Evolutionary conservation across 1,140 invertebrate genomes (phyloP).

Genomic region (Daktulosphaira vitifoliae): DNA sequence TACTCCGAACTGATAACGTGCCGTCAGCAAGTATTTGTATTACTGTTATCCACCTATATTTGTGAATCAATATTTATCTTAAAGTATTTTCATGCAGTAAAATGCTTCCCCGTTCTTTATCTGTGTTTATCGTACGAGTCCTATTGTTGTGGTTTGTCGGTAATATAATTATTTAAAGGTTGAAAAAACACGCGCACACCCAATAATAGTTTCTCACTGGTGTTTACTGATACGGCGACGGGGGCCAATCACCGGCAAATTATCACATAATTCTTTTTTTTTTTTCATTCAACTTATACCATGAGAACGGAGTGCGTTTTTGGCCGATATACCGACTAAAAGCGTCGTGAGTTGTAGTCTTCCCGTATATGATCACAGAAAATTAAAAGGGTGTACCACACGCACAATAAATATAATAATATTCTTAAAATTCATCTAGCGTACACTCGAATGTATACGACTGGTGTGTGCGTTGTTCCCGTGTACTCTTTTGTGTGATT

Average conservation of each 20-base stretch:
- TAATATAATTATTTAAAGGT: slow-evolving; percentile 1
- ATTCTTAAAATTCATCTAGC: slow-evolving; percentile 29
- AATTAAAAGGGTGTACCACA: slow-evolving; percentile 17
- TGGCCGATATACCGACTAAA: no score
- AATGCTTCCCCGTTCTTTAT: slow-evolving; percentile 14
- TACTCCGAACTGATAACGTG: no score
- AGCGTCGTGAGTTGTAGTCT: no score
- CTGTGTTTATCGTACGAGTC: no score
- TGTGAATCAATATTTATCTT: slow-evolving; percentile 12
- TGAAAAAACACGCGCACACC: not conserved
- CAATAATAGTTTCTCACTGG: no score
- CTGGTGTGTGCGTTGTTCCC: not conserved
- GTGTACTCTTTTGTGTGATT: slow-evolving; percentile 20
- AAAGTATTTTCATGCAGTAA: not conserved
- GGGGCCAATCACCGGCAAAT: no score
- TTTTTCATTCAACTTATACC: no score
- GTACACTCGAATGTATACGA: not conserved
- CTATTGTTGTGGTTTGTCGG: no score
- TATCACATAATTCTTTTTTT: no score
- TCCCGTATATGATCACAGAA: not conserved
- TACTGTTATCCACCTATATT: no score
- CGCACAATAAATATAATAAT: not conserved
- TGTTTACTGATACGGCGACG: no score
- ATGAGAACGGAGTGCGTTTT: slow-evolving; percentile 12
- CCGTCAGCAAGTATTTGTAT: no score